Evolutionary conservation across 2,113 vertebrate genomes (phyloP).

Genomic region (Crotalus helleri): DNA sequence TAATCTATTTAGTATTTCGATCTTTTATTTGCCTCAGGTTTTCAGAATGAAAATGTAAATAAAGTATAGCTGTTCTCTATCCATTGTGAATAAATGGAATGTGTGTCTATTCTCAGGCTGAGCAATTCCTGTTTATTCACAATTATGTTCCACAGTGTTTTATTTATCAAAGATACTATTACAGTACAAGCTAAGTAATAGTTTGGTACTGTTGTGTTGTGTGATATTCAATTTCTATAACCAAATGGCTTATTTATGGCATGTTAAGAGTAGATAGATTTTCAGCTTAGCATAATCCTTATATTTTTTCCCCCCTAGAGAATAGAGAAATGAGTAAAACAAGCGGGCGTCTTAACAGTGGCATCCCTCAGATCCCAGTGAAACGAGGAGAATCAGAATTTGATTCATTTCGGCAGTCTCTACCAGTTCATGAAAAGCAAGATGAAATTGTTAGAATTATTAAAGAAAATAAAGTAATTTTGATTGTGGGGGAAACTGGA

Average conservation of each 20-base stretch:
- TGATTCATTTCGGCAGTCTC: constrained; percentile 81
- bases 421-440: constrained; percentile 84
- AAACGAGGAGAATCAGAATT: constrained; percentile 81
- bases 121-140: not conserved
- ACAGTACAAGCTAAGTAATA: not conserved
- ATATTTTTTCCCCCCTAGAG: constrained; percentile 56
- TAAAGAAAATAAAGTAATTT: constrained; percentile 83
- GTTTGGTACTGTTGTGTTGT: not conserved
- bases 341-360: constrained; percentile 80
- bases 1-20: not conserved
- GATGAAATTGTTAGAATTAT: constrained; percentile 87
- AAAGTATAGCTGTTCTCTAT: not conserved
- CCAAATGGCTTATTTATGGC: not conserved
- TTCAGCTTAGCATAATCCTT: not conserved
- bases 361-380: constrained; percentile 85
- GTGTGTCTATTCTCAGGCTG: not conserved
- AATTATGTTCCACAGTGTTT: not conserved
- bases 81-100: not conserved
- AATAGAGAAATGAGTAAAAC: constrained; percentile 76
- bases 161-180: not conserved
- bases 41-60: not conserved
- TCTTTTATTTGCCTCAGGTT: not conserved
- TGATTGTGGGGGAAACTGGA: constrained; percentile 92
- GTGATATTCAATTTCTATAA: not conserved
- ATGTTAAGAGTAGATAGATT: not conserved